phyloP scores from a whole-genome alignment of 2,888 invertebrate species.

The Agrenia bidenticulata region DNA sequence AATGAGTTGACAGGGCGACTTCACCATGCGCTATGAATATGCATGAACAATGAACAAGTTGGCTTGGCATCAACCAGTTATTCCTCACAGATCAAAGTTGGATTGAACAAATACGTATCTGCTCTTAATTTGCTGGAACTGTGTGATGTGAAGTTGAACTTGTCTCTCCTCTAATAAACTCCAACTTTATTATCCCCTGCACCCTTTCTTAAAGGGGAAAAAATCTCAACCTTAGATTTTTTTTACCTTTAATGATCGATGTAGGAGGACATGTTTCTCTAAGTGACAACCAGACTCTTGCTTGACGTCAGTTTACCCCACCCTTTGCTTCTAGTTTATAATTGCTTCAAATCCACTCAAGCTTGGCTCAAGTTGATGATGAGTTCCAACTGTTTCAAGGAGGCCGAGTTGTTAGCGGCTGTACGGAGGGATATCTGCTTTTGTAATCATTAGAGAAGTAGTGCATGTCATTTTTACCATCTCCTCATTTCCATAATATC shows the following conservation, averaged over 20 bases:
- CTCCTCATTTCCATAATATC: no score
- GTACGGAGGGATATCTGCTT: no score
- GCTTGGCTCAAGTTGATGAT: slow-evolving; percentile 1
- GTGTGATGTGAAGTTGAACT: slow-evolving; percentile 6
- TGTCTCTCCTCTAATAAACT: slow-evolving; percentile 7
- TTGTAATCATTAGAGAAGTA: no score
- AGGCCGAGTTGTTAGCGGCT: background rate
- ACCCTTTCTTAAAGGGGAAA: slow-evolving; percentile 4
- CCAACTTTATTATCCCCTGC: slow-evolving; percentile 7
- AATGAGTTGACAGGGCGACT: slow-evolving; percentile 50
- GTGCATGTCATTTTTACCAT: no score
- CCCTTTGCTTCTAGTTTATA: slow-evolving; percentile 37
- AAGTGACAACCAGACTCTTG: slow-evolving; percentile 50
- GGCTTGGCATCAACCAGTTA: no score
- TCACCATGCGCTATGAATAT: slow-evolving; percentile 40
- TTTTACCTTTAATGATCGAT: slow-evolving; percentile 33
- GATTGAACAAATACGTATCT: background rate
- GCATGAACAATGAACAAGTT: slow-evolving; percentile 27
- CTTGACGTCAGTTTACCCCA: slow-evolving; percentile 50
- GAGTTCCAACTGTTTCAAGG: slow-evolving; percentile 16
- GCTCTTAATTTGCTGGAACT: slow-evolving; percentile 10
- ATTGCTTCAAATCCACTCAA: slow-evolving; percentile 4
- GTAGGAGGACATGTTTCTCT: slow-evolving; percentile 49
- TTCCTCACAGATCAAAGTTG: background rate
- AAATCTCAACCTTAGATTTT: background rate